Base-by-base conservation (phyloP, 2,797 vertebrate genomes). In the Micromesistius poutassou region DNA sequence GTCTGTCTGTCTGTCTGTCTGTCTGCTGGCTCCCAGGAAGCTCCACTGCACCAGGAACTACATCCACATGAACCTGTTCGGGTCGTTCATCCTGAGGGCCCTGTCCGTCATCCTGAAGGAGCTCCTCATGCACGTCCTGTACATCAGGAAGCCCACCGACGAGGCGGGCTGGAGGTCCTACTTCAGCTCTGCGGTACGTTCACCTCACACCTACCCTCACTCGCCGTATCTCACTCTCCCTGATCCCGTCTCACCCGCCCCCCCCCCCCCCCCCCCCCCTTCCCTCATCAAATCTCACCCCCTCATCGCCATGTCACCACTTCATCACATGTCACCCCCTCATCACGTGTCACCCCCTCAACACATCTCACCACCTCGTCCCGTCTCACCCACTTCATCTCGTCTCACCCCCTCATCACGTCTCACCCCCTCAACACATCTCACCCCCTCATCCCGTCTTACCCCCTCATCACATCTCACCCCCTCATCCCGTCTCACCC, bases 11-110 rank as follows among this genome's bases (percentile, higher is more conserved):
- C n/a, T n/a, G n/a, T n/a, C n/a, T n/a, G n/a, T n/a, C 10, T 62
- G 25, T 36, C 19, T 80, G 13, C 84, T 82, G 80, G 78, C 85
- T 13, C 10, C 81, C 93, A 99, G 98, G 91, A 98, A 96, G 91
- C 95, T 99, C 77, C 97, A 99, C 89, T 99, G 98, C 78, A 98
- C 96, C 71, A 96, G 97, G 84, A 98, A 98, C 87, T 99, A 97
- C 91, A 99, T 99, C 90, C 98, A 99, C 86, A 97, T 99, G 95
- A 98, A 99, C 87, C 87, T 99, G 85, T 99, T 99, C 82, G 93
- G 95, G 55, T 98, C 97, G 0, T 99, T 99, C 87, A 97, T 99
- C 86, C 84, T 99, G 86, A 94, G 95, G 87, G 96, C 96, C 0
- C 42, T 86, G 36, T 93, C 94, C 0, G 91, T 98, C 74, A 95